Evolutionary conservation across 2,888 invertebrate species (phyloP), one percentile per base, ranked within the genome.

Genomic region (Campopleginae sp.): DNA sequence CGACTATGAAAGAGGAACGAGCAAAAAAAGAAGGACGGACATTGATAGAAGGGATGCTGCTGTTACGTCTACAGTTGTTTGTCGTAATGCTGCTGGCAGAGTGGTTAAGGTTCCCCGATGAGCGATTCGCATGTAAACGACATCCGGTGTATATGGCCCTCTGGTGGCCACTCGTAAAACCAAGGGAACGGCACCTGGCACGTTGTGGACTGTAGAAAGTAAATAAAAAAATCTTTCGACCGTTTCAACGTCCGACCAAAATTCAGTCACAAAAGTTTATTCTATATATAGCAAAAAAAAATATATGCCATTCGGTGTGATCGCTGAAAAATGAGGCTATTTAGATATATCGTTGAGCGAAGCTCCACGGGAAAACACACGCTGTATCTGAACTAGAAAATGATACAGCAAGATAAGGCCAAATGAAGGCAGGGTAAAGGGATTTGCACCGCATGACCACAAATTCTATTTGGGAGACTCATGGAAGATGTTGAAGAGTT

Each of bases 101-200:
- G 70, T 76, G 58, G 65, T 79, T 79, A 71, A 75, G 79, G 79
- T 79, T 79, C 82, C 79, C 85, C 80, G 84, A 91, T 90, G 92
- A 92, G 92, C 91, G 90, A 91, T 92, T 92, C 89, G 83, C 90
- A 92, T 92, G 92, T 91, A 92, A 92, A 92, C 90, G 92, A 92
- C 90, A 89, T 90, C 90, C 91, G 89, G 90, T 89, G 65, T 72
- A 90, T 89, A 90, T 90, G 90, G 90, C 90, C 92, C 92, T 92
- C 90, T 90, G 90, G 92, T 89, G 91, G 90, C 91, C 91, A 89
- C 88, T 92, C 91, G 88, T 91, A 91, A 90, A 91, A 89, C 88
- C 87, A 84, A 85, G 87, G 87, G 88, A 86, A 48, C 58, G 61
- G 80, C 84, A 87, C 84, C 86, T 87, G 85, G 78, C 80, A 78